Base-by-base conservation (phyloP, 92 coral and sea anemone genomes). In the Zoanthus sansibaricus region DNA sequence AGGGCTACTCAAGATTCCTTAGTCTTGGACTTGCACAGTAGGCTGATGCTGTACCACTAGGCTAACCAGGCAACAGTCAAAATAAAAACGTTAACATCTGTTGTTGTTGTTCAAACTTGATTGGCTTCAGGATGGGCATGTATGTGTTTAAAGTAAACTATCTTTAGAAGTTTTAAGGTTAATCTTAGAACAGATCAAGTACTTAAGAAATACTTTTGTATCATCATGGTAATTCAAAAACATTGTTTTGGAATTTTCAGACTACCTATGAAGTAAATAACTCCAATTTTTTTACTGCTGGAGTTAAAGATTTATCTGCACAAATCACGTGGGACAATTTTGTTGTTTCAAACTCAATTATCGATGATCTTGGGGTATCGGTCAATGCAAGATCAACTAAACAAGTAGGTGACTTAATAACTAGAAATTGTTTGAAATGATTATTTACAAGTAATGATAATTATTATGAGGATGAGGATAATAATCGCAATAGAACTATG, bases 311-410 rank as follows among this genome's bases (percentile, higher is more conserved):
- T 71, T 46, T 94, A 46, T 67, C 6, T 76, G 86, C 79, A 72
- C 92, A 94, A 90, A 92, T 94, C 32, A 90, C 82, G 15, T 94
- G 98, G 98, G 91, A 90, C 75, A 83, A 83, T 33, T 90, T 71
- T 91, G 93, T 94, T 75, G 98, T 92, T 37, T 93, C 98, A n/a
- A 72, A 90, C 55, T 71, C 68, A 72, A 47, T 42, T 55, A 48
- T 86, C 16, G 17, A 15, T 33, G 51, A 49, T 14, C 10, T 46
- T 7, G 7, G 31, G 2, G 77, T 86, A 7, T 66, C 75, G 18
- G 92, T 86, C 37, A 76, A 80, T 2, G 86, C 95, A 55, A 91
- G 89, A 21, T 77, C 95, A 32, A 68, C 80, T 13, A 49, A 48
- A 62, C 86, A 87, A 84, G 98, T 94, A 86, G 25, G 86, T 70